Conservation (phyloP, 2,113 vertebrate species). For the Mus musculus region GRCm39 chr12:21236501-21237000, state of each 20-base stretch:
- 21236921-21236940: too few relatives aligned
- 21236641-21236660: neutral
- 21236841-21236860: neutral
- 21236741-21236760: fast-evolving
- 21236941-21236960: neutral
- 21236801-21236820: neutral
- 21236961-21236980: neutral
- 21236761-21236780: too few relatives aligned
- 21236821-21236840: neutral
- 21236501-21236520: neutral
- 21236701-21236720: neutral
- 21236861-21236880: neutral
- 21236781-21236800: too few relatives aligned
- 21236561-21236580: fast-evolving
- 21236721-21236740: neutral
- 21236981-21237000: neutral
- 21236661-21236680: neutral
- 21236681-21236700: neutral
- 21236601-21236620: neutral
- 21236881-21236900: too few relatives aligned
- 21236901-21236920: neutral
- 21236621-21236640: neutral
- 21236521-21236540: neutral
- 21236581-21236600: neutral
- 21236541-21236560: neutral